These are phyloP conservation scores for Caenorhabditis virilis DNA, from an alignment of 2,888 invertebrate genomes.

Conservation along the genomic window DNA sequence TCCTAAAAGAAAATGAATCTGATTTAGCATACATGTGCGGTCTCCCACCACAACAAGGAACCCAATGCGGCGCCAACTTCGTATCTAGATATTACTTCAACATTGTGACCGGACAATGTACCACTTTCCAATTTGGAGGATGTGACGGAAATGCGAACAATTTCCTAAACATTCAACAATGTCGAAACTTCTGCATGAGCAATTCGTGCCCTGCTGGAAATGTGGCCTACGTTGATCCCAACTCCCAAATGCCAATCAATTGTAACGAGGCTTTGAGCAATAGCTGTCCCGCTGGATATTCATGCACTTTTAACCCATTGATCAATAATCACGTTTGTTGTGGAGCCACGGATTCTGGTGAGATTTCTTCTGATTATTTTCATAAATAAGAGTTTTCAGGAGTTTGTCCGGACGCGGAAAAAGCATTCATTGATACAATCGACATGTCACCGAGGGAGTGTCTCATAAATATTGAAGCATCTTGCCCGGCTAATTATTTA, in stretches of 20 bases:
- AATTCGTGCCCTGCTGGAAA: constrained; percentile 55
- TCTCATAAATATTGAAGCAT: constrained; percentile 49
- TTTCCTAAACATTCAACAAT: constrained; percentile 56
- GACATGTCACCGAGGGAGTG: constrained; percentile 54
- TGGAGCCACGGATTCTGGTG: constrained; percentile 55
- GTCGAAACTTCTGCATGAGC: constrained; percentile 54
- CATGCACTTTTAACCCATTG: constrained; percentile 50
- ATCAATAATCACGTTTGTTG: constrained; percentile 58
- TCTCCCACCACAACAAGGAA: constrained; percentile 55
- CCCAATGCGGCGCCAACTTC: constrained; percentile 38
- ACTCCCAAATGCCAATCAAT: constrained; percentile 53
- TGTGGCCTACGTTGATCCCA: constrained; percentile 57
- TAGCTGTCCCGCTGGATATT: constrained; percentile 47
- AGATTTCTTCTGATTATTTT: too few species aligned
- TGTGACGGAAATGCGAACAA: constrained; percentile 62
- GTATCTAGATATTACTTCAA: constrained; percentile 60
- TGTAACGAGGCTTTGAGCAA: constrained; percentile 55
- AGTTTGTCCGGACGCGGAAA: constrained; percentile 59
- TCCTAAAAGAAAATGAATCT: background rate
- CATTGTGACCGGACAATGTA: constrained; percentile 60
- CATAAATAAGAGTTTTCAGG: too few species aligned
- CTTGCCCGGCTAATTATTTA: constrained; percentile 52
- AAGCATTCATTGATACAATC: constrained; percentile 59
- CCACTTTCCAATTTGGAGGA: constrained; percentile 59
- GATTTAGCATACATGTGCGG: constrained; percentile 51